phyloP scores from a whole-genome alignment of 2,888 invertebrate genomes.

The Metopia argyrocephala region DNA sequence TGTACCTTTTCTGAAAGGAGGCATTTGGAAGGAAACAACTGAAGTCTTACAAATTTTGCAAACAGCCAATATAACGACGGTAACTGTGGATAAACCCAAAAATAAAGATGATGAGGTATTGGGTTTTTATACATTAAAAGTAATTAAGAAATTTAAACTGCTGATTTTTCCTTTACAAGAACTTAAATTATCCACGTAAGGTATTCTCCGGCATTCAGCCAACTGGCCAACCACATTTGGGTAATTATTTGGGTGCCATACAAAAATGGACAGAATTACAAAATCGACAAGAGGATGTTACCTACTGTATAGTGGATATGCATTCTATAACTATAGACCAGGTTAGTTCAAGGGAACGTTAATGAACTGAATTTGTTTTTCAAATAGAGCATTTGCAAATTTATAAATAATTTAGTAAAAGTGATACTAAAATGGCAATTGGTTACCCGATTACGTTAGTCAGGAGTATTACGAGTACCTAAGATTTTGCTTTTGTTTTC shows the following conservation, averaged over 20 bases:
- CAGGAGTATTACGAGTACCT: no score
- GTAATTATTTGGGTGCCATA: constrained; percentile 97
- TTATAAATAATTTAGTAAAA: no score
- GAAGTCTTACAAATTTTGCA: neutral
- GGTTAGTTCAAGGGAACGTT: no score
- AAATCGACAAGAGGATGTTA: constrained; percentile 83
- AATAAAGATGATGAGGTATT: constrained; percentile 35
- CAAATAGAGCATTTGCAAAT: no score
- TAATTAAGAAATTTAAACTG: constrained; percentile 48
- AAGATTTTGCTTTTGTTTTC: constrained; percentile 72
- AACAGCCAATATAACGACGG: constrained; percentile 3
- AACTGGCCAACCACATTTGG: constrained; percentile 94
- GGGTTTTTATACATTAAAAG: constrained; percentile 43
- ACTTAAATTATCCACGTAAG: constrained; percentile 80
- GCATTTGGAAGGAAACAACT: neutral
- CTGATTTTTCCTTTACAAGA: constrained; percentile 34
- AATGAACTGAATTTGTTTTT: no score
- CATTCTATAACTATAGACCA: constrained; percentile 94
- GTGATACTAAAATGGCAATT: no score
- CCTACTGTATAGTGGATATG: constrained; percentile 93
- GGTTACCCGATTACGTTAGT: no score
- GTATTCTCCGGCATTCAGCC: constrained; percentile 98
- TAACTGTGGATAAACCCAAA: constrained; percentile 13
- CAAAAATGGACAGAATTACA: constrained; percentile 92
- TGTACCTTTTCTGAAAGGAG: neutral